These are phyloP conservation scores for Stercorarius parasiticus DNA, from an alignment of 2,113 vertebrate species.

Conservation along the genomic window DNA sequence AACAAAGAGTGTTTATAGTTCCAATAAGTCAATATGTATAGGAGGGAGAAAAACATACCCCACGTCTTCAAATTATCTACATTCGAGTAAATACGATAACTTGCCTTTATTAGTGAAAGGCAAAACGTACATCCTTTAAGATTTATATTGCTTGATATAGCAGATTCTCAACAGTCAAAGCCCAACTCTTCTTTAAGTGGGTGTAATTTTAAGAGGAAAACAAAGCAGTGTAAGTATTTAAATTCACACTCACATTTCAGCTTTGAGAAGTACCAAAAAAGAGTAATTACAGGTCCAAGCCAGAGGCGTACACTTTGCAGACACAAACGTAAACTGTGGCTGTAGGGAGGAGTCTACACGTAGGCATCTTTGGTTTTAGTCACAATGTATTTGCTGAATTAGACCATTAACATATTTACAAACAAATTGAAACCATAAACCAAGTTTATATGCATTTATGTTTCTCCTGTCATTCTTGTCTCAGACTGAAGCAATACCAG, in stretches of 20 bases:
- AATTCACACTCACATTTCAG: background rate
- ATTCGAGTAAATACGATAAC: background rate
- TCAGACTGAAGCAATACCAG: background rate
- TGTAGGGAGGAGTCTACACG: background rate
- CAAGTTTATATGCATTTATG: background rate
- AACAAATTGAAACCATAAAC: background rate
- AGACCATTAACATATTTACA: background rate
- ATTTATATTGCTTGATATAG: background rate
- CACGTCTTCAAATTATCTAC: background rate
- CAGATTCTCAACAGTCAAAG: background rate
- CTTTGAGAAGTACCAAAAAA: background rate
- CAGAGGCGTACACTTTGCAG: background rate
- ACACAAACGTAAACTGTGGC: background rate
- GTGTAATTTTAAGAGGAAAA: background rate
- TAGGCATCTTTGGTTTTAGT: background rate
- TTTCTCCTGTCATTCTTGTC: background rate
- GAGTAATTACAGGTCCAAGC: background rate
- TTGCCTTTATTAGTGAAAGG: background rate
- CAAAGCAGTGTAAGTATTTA: background rate
- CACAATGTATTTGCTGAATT: background rate
- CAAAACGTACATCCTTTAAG: background rate
- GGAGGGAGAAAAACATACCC: background rate
- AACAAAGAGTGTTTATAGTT: background rate
- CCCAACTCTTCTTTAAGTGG: background rate
- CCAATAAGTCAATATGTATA: background rate